These are phyloP conservation scores for Sussaba pulchella DNA, from an alignment of 2,888 invertebrate species.

Conservation along the genomic window DNA sequence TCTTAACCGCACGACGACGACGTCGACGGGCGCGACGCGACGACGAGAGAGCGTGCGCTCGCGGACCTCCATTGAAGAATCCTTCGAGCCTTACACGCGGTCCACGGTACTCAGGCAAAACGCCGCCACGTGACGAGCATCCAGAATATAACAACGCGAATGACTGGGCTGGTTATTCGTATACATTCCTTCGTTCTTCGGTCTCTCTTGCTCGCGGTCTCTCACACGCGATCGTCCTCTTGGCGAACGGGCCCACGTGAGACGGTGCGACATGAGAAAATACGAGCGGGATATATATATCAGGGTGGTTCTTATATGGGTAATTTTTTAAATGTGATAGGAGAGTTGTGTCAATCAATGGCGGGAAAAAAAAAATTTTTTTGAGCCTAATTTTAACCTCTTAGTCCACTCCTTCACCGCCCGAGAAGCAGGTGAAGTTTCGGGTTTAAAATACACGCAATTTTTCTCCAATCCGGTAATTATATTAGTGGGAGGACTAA, in stretches of 20 bases:
- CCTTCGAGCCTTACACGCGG: conserved; percentile 63
- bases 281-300: background rate
- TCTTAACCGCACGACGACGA: conserved; percentile 58
- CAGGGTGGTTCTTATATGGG: too few species aligned
- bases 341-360: too few species aligned
- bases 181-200: too few species aligned
- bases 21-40: conserved; percentile 34
- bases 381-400: too few species aligned
- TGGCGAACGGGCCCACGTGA: background rate
- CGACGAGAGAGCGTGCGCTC: conserved; percentile 47
- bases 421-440: too few species aligned
- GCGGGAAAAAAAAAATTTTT: too few species aligned
- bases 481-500: too few species aligned
- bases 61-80: conserved; percentile 70
- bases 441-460: too few species aligned
- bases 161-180: conserved; percentile 57
- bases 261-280: background rate
- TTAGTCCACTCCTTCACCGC: too few species aligned
- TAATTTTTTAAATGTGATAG: too few species aligned
- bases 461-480: too few species aligned
- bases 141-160: conserved; percentile 73
- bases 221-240: background rate
- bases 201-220: conserved; percentile 34
- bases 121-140: conserved; percentile 80
- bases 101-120: conserved; percentile 78